These are phyloP conservation scores for Geotrypetes seraphini DNA, from an alignment of 2,797 vertebrate species.

Conservation along the genomic window DNA sequence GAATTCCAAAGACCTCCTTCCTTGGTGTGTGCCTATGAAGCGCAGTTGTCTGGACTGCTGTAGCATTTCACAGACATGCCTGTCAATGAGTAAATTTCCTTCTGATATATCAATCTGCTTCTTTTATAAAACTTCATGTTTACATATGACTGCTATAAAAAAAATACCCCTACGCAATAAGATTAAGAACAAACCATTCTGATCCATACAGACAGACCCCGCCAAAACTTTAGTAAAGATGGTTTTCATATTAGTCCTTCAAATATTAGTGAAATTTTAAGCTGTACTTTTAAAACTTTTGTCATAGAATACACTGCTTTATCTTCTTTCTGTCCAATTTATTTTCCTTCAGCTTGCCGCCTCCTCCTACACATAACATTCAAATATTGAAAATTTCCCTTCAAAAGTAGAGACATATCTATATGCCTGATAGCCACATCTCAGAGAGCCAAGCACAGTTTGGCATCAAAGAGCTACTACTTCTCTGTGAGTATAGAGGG, in stretches of 20 bases:
- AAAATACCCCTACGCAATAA: slow-evolving; percentile 8
- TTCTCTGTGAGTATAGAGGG: too few species aligned
- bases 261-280: slow-evolving; percentile 7
- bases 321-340: too few species aligned
- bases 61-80: not conserved
- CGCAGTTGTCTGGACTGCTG: not conserved
- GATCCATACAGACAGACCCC: not conserved
- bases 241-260: slow-evolving; percentile 6
- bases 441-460: too few species aligned
- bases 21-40: not conserved
- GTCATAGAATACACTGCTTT: too few species aligned
- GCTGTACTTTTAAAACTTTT: slow-evolving; percentile 15
- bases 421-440: too few species aligned
- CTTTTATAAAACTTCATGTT: slow-evolving; percentile 16
- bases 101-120: slow-evolving; percentile 6
- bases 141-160: not conserved
- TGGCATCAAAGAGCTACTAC: too few species aligned
- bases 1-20: slow-evolving; percentile 33
- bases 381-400: too few species aligned
- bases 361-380: too few species aligned
- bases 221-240: slow-evolving; percentile 7
- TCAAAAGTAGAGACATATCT: too few species aligned
- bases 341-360: too few species aligned
- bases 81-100: not conserved
- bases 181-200: too few species aligned